phyloP scores from a whole-genome alignment of 92 coral and sea anemone species.

The Galaxea fascicularis region DNA sequence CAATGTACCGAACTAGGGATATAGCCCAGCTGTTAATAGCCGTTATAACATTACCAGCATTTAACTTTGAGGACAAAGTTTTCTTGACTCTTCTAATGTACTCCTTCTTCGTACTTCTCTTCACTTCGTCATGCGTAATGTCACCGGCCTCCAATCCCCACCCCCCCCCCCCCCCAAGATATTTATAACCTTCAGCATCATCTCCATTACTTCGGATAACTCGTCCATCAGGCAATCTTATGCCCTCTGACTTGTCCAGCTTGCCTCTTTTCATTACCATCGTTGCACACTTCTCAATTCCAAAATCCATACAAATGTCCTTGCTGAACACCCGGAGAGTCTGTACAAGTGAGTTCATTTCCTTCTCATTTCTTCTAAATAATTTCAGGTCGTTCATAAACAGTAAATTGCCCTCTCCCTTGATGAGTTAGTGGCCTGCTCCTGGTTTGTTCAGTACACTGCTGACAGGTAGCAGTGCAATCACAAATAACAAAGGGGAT shows the following conservation, averaged over 20 bases:
- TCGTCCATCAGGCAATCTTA: slow-evolving; percentile 49
- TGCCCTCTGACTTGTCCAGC: too few relatives aligned
- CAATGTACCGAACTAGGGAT: too few relatives aligned
- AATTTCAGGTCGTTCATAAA: slow-evolving; percentile 66
- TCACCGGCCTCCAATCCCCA: slow-evolving; percentile 39
- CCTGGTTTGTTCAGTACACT: slow-evolving; percentile 17
- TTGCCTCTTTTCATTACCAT: slow-evolving; percentile 45
- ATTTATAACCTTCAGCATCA: slow-evolving; percentile 48
- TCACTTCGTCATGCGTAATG: not conserved
- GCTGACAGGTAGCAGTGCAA: slow-evolving; percentile 15
- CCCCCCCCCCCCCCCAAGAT: slow-evolving; percentile 49
- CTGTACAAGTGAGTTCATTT: slow-evolving; percentile 34
- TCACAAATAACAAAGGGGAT: slow-evolving; percentile 10
- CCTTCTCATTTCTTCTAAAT: slow-evolving; percentile 43
- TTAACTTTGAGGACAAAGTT: slow-evolving; percentile 26
- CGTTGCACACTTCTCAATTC: slow-evolving; percentile 56
- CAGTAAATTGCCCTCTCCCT: slow-evolving; percentile 29
- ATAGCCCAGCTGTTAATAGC: too few relatives aligned
- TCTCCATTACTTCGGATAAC: slow-evolving; percentile 25
- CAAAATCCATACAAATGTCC: slow-evolving; percentile 70
- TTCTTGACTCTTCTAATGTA: slow-evolving; percentile 18
- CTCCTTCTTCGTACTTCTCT: too few relatives aligned
- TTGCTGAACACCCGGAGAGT: slow-evolving; percentile 49
- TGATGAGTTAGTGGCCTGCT: slow-evolving; percentile 12
- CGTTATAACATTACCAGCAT: slow-evolving; percentile 1